Conservation (phyloP, 2,797 vertebrate species). For the Macropodus opercularis region DNA sequence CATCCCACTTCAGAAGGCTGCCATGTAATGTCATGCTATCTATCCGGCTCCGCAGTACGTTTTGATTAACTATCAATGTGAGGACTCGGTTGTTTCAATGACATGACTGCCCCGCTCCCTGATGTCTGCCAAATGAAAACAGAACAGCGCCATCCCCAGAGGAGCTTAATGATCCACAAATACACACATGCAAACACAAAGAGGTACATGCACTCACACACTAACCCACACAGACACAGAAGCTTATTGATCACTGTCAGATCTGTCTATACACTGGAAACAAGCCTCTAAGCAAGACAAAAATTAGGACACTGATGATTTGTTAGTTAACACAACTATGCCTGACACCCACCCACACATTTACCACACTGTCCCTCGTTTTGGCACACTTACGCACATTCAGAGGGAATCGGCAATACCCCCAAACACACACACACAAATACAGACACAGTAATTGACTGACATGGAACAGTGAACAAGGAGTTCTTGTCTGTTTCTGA, state of each 20-base stretch:
- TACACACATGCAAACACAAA: conserved; percentile 46
- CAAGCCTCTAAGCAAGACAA: conserved; percentile 75
- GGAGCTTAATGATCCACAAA: conserved; percentile 72
- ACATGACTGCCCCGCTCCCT: conserved; percentile 59
- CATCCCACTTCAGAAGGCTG: conserved; percentile 50
- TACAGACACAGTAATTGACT: conserved; percentile 69
- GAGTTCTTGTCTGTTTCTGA: conserved; percentile 73
- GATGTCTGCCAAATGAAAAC: conserved; percentile 72
- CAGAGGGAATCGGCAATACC: conserved; percentile 48
- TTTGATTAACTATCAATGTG: conserved; percentile 72
- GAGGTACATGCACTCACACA: conserved; percentile 23
- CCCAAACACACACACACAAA: conserved; percentile 32
- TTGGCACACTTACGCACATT: conserved; percentile 60
- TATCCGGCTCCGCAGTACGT: conserved; percentile 32
- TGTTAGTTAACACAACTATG: conserved; percentile 67
- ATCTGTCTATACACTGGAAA: conserved; percentile 76
- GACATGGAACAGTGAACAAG: conserved; percentile 77
- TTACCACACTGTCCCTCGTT: conserved; percentile 45
- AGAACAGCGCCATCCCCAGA: conserved; percentile 67
- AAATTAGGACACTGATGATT: conserved; percentile 79
- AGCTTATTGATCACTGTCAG: conserved; percentile 79
- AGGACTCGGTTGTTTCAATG: conserved; percentile 66
- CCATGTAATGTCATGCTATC: conserved; percentile 57
- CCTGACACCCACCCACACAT: conserved; percentile 53
- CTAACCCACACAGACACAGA: conserved; percentile 52